Base-by-base conservation (phyloP, 2,888 invertebrate genomes). In the Acrobasis repandana region DNA sequence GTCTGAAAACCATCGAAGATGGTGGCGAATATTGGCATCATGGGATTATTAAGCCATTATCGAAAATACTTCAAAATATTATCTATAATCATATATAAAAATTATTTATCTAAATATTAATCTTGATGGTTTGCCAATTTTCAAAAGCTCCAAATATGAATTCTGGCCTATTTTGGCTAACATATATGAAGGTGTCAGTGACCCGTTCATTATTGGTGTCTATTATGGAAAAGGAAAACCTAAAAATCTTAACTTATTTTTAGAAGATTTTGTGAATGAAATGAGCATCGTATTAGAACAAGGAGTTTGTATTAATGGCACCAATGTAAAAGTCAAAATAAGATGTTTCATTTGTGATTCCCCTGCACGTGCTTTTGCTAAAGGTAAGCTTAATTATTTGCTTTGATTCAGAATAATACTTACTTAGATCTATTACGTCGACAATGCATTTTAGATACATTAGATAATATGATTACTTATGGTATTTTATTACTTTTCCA, bases 81-180 rank as follows among this genome's bases (percentile, higher is more conserved):
- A 20, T 4, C 2, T 4, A 2, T 4, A 20, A 3, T 20, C 20
- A 58, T 16, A 46, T 46, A 20, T 4, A 2, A 20, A 20, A 2
- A 20, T 2, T 4, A 20, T 20, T 20, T 4, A 20, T 3, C 63
- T 69, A n/a, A 66, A 67, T 62, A 36, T 70, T 3, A 69, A 69
- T 61, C 18, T 69, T 6, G 67, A 69, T 33, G 67, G 69, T 33
- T 52, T 69, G 1, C 67, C 69, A n/a, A 63, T 68, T 9, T 64
- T 59, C 36, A 70, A 70, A 36, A 68, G 67, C 47, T 67, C 67
- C 1, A 66, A 65, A n/a, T 34, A 64, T 15, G 58, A 67, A 57
- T 67, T 69, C 50, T 69, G 70, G 67, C 70, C 70, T 9, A 67
- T 70, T 18, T 33, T 70, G 4, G 62, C 61, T 11, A 68, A 62